A percentile compares a stretch with the other conserved stretches of the same genome.
Evolutionary conservation across 1,140 invertebrate species (phyloP).

Genomic region (Metopolophium dirhodum): DNA sequence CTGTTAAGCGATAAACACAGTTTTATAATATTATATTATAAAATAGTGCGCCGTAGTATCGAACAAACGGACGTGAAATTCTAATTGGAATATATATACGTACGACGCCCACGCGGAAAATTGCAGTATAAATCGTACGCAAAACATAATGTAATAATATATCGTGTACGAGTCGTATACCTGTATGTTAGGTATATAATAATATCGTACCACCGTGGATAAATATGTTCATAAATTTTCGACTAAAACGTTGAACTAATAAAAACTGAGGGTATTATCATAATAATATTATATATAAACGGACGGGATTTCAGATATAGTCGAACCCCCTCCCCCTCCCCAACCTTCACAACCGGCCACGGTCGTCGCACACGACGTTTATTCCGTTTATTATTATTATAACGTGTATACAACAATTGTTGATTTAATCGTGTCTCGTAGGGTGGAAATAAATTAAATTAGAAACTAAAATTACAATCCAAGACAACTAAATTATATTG

Average conservation of each 20-base stretch:
- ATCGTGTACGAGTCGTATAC: too few species aligned
- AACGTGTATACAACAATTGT: not conserved
- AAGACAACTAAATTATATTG: not conserved
- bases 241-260: not conserved
- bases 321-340: not conserved
- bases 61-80: not conserved
- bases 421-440: not conserved
- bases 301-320: not conserved
- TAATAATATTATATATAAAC: not conserved
- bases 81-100: not conserved
- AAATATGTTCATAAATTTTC: not conserved
- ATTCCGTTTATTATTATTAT: not conserved
- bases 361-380: not conserved
- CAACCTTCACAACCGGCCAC: too few species aligned
- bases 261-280: not conserved
- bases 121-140: not conserved
- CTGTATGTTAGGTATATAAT: not conserved
- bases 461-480: not conserved
- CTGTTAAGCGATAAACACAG: not conserved
- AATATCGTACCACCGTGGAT: not conserved
- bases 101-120: not conserved
- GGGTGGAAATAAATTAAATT: constrained; percentile 12
- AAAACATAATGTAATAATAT: not conserved
- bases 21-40: not conserved
- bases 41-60: not conserved